These are phyloP conservation scores for Caenorhabditis panamensis DNA, from an alignment of 2,888 invertebrate species.

Conservation along the genomic window DNA sequence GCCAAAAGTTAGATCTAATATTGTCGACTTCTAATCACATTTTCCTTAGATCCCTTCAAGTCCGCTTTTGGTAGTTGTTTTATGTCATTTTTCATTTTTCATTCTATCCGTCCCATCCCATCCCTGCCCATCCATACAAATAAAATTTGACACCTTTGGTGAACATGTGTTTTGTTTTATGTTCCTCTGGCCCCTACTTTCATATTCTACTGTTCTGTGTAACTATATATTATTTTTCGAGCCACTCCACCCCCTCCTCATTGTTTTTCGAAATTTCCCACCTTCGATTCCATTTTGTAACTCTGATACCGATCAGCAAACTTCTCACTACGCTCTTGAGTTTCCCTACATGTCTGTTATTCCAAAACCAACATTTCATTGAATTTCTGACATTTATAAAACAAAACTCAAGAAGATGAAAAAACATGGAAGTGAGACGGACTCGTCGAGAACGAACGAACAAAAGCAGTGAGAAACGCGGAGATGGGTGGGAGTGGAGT, in stretches of 20 bases:
- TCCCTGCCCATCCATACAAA: conserved; percentile 6
- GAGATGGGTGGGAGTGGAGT: conserved; percentile 31
- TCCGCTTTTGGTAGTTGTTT: background rate
- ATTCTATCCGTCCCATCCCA: too few species aligned
- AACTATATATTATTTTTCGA: background rate
- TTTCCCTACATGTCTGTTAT: too few species aligned
- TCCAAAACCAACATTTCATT: conserved; percentile 18
- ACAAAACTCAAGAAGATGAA: conserved; percentile 29
- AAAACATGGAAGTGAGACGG: conserved; percentile 37
- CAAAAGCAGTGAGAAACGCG: conserved; percentile 43
- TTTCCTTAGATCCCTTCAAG: conserved; percentile 25
- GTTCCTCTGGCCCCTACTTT: background rate
- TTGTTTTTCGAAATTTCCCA: background rate
- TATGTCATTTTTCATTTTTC: background rate
- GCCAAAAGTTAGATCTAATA: conserved; percentile 24
- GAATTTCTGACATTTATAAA: conserved; percentile 45
- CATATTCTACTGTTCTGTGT: conserved; percentile 14
- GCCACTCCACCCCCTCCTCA: background rate
- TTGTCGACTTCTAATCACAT: conserved; percentile 33
- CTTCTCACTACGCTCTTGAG: too few species aligned
- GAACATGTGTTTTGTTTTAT: conserved; percentile 1
- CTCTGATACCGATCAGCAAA: too few species aligned
- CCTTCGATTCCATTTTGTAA: too few species aligned
- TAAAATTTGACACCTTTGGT: conserved; percentile 45
- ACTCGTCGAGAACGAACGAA: conserved; percentile 22